These are phyloP conservation scores for Ptychochromis oligacanthus DNA, from an alignment of 2,113 vertebrate genomes.

Conservation along the genomic window DNA sequence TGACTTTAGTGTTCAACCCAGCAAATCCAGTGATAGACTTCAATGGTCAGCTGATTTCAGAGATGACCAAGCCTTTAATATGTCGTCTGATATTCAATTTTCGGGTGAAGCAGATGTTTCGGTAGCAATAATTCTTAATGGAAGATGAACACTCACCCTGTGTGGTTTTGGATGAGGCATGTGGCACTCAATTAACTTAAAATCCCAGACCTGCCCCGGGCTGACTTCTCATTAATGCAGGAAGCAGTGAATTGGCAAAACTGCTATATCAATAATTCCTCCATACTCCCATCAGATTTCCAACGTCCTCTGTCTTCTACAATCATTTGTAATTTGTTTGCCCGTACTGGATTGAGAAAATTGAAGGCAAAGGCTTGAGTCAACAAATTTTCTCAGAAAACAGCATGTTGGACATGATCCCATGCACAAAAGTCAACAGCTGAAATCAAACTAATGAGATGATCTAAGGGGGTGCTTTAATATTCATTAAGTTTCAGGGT, in stretches of 20 bases:
- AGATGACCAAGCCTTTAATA: conserved; percentile 4
- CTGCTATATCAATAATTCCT: conserved; percentile 19
- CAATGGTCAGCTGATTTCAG: conserved; percentile 48
- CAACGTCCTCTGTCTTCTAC: not conserved
- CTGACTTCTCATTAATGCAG: conserved; percentile 31
- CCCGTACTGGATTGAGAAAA: not conserved
- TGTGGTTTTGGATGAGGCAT: conserved; percentile 27
- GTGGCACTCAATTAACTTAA: conserved; percentile 48
- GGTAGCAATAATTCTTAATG: conserved; percentile 41
- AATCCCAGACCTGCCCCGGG: conserved; percentile 31
- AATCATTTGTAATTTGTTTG: conserved; percentile 33
- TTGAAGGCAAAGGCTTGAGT: not conserved
- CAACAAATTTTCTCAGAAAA: not conserved
- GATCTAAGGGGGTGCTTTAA: not conserved
- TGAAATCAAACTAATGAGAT: not conserved
- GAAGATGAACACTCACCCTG: conserved; percentile 36
- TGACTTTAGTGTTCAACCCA: not conserved
- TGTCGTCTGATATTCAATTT: conserved; percentile 39
- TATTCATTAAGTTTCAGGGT: not conserved
- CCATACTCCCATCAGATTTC: conserved; percentile 15
- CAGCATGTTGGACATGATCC: not conserved
- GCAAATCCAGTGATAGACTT: not conserved
- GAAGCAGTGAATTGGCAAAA: conserved; percentile 19
- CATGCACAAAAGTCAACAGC: not conserved
- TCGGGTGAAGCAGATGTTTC: conserved; percentile 35